phyloP scores from a whole-genome alignment of 2,113 vertebrate genomes.

The Gallinago media region DNA sequence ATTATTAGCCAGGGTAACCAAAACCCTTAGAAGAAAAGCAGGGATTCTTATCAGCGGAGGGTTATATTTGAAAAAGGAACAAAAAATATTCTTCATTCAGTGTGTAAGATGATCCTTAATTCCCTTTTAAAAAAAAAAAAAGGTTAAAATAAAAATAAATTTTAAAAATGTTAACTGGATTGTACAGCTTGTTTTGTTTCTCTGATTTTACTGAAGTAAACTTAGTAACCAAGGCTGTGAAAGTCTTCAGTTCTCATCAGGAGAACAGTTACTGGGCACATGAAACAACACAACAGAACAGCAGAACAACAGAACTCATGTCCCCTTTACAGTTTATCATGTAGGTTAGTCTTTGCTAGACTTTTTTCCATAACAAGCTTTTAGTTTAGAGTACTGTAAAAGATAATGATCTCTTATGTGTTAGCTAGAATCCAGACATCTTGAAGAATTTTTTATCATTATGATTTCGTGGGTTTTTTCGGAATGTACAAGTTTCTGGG shows the following conservation, averaged over 20 bases:
- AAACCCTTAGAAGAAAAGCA: neutral
- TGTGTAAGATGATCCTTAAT: neutral
- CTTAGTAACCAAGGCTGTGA: neutral
- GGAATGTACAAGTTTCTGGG: fast-evolving
- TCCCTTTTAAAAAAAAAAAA: neutral
- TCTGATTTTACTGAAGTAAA: neutral
- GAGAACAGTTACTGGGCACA: neutral
- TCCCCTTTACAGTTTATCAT: neutral
- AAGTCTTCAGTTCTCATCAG: neutral
- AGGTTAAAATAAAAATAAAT: neutral
- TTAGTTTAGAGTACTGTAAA: neutral
- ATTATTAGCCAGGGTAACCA: neutral
- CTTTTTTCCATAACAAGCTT: neutral
- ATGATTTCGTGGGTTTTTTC: neutral
- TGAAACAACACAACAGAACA: neutral
- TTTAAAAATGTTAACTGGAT: neutral
- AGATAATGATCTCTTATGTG: neutral
- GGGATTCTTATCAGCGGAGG: neutral
- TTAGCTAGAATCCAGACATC: neutral
- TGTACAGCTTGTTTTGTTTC: neutral
- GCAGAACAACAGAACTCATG: neutral
- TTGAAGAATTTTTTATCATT: neutral
- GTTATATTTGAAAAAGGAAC: neutral
- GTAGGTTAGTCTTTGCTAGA: neutral
- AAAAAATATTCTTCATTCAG: neutral